Conservation (phyloP, 2,888 invertebrate genomes). For the Xanthostigma xanthostigma region DNA sequence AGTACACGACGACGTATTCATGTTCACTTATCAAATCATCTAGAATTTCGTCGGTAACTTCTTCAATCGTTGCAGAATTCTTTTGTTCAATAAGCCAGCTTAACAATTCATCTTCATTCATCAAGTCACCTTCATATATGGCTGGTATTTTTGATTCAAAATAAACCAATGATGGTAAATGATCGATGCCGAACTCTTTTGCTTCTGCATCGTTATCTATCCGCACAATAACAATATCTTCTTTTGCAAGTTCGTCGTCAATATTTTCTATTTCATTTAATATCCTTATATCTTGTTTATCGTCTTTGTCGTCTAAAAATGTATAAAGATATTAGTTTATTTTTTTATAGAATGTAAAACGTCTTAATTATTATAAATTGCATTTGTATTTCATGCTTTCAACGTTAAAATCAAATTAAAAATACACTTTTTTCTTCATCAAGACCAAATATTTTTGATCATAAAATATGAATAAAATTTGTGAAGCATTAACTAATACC, state of each 20-base stretch:
- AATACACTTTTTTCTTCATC: too few relatives aligned
- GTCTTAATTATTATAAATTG: not conserved
- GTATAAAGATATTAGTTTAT: not conserved
- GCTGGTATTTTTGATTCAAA: constrained; percentile 87
- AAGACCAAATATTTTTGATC: too few relatives aligned
- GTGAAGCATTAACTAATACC: too few relatives aligned
- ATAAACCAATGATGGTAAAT: constrained; percentile 71
- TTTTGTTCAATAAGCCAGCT: constrained; percentile 80
- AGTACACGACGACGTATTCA: constrained; percentile 88
- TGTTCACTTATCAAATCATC: constrained; percentile 74
- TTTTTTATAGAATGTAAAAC: not conserved
- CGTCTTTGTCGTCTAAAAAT: constrained; percentile 68
- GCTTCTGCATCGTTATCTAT: constrained; percentile 84
- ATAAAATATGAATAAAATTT: too few relatives aligned
- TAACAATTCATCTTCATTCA: constrained; percentile 85
- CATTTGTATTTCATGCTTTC: not conserved
- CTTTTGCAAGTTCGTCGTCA: constrained; percentile 78
- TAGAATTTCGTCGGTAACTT: constrained; percentile 84
- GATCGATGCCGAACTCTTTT: constrained; percentile 80
- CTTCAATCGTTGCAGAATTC: constrained; percentile 81
- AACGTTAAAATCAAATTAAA: not conserved
- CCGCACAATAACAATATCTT: constrained; percentile 79
- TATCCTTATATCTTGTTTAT: constrained; percentile 75
- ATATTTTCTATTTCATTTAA: constrained; percentile 84
- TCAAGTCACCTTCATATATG: constrained; percentile 78